phyloP scores from a whole-genome alignment of 2,797 vertebrate genomes.

The Dallia pectoralis region DNA sequence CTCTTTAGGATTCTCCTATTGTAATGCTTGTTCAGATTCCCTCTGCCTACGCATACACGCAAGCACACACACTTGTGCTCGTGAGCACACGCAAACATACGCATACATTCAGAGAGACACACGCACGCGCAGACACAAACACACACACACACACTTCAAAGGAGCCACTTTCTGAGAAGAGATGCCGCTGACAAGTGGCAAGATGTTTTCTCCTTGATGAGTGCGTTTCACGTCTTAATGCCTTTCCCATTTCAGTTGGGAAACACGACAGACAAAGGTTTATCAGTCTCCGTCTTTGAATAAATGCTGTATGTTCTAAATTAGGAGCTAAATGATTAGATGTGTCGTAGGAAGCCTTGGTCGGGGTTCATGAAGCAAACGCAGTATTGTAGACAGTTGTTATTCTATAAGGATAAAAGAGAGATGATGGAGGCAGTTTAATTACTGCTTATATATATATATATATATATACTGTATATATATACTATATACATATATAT shows the following conservation, averaged over 20 bases:
- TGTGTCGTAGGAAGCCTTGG: background rate
- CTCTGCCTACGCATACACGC: conserved; percentile 18
- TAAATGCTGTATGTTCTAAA: conserved; percentile 21
- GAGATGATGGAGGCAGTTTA: background rate
- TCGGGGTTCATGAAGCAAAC: background rate
- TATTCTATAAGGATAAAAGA: background rate
- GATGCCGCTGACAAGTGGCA: conserved; percentile 34
- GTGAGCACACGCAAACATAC: background rate
- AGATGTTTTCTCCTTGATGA: conserved; percentile 18
- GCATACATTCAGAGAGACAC: background rate
- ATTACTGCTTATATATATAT: background rate
- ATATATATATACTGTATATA: too few species aligned
- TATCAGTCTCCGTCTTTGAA: conserved; percentile 19
- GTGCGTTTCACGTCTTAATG: conserved; percentile 9
- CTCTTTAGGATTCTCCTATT: conserved; percentile 33
- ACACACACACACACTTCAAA: conserved; percentile 22
- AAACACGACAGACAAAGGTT: conserved; percentile 16
- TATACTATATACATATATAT: too few species aligned
- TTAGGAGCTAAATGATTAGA: background rate
- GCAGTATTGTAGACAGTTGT: background rate
- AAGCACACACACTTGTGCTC: background rate
- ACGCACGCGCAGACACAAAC: conserved; percentile 13
- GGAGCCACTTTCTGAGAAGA: conserved; percentile 14
- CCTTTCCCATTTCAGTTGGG: conserved; percentile 8
- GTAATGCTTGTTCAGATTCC: conserved; percentile 24